Conservation (phyloP, 2,113 vertebrate species). For the Hiodon tergisus region DNA sequence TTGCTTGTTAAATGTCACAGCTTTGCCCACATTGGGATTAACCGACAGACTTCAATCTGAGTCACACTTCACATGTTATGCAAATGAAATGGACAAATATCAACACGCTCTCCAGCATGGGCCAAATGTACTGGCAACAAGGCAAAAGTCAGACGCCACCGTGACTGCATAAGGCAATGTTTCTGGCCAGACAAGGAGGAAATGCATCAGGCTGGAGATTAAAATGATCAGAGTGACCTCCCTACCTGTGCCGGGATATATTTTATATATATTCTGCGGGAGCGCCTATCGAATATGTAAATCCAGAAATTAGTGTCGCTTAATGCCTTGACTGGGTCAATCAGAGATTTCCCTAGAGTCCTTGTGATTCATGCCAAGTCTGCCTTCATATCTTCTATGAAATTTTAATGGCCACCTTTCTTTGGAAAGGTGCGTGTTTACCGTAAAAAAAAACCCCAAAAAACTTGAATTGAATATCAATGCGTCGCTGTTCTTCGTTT, state of each 20-base stretch:
- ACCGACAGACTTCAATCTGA: neutral
- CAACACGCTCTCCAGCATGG: neutral
- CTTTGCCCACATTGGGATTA: neutral
- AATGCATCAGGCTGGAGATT: neutral
- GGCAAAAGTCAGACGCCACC: neutral
- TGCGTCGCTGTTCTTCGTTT: neutral
- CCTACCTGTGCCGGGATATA: neutral
- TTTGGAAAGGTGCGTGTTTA: neutral
- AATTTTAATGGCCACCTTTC: slow-evolving; percentile 8
- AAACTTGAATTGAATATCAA: neutral
- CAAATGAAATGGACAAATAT: neutral
- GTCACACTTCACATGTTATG: neutral
- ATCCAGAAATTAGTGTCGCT: slow-evolving; percentile 24
- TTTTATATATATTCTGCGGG: slow-evolving; percentile 10
- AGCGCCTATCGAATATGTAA: slow-evolving; percentile 17
- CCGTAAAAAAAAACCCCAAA: neutral
- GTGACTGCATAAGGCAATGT: neutral
- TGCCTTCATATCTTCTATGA: slow-evolving; percentile 9
- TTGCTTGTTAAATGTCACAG: no score
- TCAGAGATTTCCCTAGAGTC: slow-evolving; percentile 32
- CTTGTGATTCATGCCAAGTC: slow-evolving; percentile 23
- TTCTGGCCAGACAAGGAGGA: neutral
- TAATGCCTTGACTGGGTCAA: slow-evolving; percentile 34
- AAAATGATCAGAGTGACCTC: neutral
- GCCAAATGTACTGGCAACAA: neutral